These are phyloP conservation scores for Mesopsocus fuscifrons DNA, from an alignment of 2,888 invertebrate species.

Conservation along the genomic window DNA sequence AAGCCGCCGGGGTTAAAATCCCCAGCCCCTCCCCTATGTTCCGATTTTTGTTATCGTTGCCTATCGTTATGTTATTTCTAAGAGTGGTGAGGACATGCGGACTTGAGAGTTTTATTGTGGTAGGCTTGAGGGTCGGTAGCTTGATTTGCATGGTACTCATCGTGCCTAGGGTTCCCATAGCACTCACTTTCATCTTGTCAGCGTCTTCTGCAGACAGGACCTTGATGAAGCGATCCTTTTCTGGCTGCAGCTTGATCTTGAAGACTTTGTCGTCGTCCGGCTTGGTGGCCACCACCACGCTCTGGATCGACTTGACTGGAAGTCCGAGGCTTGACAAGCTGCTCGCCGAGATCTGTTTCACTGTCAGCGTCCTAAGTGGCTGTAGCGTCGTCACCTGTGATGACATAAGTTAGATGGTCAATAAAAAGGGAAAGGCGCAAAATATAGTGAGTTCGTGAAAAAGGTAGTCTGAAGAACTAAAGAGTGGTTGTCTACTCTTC, in stretches of 20 bases:
- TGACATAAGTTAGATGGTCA: too few relatives aligned
- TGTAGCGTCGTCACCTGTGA: slow-evolving; percentile 15
- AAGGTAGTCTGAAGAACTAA: too few relatives aligned
- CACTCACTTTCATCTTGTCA: slow-evolving; percentile 3
- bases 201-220: slow-evolving; percentile 4
- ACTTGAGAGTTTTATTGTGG: slow-evolving; percentile 8
- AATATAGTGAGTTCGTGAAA: too few relatives aligned
- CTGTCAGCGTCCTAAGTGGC: slow-evolving; percentile 19
- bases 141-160: slow-evolving; percentile 1
- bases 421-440: too few relatives aligned
- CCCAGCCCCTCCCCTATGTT: background rate
- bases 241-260: slow-evolving; percentile 8
- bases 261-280: slow-evolving; percentile 9
- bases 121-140: slow-evolving; percentile 6
- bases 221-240: slow-evolving; percentile 7
- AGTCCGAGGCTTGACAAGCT: slow-evolving; percentile 17
- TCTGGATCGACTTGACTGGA: slow-evolving; percentile 19
- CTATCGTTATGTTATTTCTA: slow-evolving; percentile 1
- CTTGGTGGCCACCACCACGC: slow-evolving; percentile 19
- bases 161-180: too few relatives aligned
- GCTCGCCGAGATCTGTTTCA: slow-evolving; percentile 18
- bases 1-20: slow-evolving; percentile 2
- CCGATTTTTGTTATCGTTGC: background rate
- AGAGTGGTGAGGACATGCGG: slow-evolving; percentile 7
- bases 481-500: too few relatives aligned